Percentiles rank a stretch among this genome's conserved stretches.
These are phyloP conservation scores for Drosophila greeni DNA, from an alignment of 2,888 invertebrate species.

Conservation along the genomic window DNA sequence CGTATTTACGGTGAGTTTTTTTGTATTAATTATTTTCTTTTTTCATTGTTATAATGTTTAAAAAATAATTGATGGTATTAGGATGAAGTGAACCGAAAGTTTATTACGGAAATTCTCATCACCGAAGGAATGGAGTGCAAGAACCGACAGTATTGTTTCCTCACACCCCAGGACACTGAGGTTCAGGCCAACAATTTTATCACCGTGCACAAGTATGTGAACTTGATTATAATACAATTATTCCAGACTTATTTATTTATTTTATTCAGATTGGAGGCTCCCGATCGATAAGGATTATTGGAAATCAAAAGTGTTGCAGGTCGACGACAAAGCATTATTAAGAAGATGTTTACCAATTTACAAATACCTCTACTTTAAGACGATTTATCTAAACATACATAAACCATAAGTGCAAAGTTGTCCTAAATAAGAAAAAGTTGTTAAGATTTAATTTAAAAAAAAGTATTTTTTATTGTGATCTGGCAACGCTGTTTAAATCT, in stretches of 20 bases:
- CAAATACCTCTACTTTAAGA: not conserved
- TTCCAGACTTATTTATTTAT: not conserved
- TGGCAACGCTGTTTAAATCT: slow-evolving; percentile 7
- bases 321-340: slow-evolving; percentile 8
- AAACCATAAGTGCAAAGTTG: slow-evolving; percentile 7
- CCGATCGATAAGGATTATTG: slow-evolving; percentile 6
- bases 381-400: not conserved
- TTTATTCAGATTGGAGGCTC: slow-evolving; percentile 20
- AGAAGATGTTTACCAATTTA: not conserved
- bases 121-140: slow-evolving; percentile 85
- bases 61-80: not conserved
- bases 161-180: slow-evolving; percentile 91
- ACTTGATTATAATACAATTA: not conserved
- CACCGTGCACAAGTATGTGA: slow-evolving; percentile 82
- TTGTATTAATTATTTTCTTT: not conserved
- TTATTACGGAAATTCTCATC: slow-evolving; percentile 82
- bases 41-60: too few relatives aligned
- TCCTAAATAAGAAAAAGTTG: not conserved
- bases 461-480: not conserved
- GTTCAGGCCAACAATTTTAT: slow-evolving; percentile 80
- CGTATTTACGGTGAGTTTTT: slow-evolving; percentile 90
- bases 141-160: slow-evolving; percentile 90
- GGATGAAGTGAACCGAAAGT: slow-evolving; percentile 64
- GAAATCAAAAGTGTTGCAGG: slow-evolving; percentile 20
- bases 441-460: not conserved